Conservation (phyloP, 2,797 vertebrate species). For the Phyllotis vaccarum region DNA sequence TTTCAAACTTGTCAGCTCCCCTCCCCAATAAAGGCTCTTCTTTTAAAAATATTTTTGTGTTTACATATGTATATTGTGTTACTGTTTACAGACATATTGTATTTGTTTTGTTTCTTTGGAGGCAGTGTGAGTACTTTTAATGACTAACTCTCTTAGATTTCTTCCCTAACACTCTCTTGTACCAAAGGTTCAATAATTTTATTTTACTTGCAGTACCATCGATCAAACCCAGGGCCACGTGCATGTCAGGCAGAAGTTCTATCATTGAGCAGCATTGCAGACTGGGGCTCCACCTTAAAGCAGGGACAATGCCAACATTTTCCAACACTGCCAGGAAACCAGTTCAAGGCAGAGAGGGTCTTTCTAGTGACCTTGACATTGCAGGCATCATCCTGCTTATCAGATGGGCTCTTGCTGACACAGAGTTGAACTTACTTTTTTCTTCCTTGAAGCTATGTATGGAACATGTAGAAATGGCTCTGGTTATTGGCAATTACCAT, state of each 20-base stretch:
- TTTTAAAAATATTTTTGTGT: not conserved
- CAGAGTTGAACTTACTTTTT: slow-evolving; percentile 8
- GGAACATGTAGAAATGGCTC: not conserved
- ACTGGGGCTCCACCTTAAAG: not conserved
- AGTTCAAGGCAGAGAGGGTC: not conserved
- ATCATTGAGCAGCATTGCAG: not conserved
- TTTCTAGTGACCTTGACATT: slow-evolving; percentile 17
- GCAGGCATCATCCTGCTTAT: not conserved
- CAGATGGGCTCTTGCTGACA: not conserved
- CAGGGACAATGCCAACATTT: not conserved
- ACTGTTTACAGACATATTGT: not conserved
- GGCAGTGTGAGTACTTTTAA: not conserved
- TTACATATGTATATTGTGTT: not conserved
- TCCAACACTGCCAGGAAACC: not conserved
- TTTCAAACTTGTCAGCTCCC: not conserved
- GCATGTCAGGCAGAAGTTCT: not conserved
- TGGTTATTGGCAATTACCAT: not conserved
- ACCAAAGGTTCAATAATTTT: not conserved
- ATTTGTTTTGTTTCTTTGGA: slow-evolving; percentile 48
- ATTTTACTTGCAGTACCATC: not conserved
- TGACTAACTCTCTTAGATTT: not conserved
- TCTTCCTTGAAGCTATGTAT: not conserved
- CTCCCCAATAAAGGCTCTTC: not conserved
- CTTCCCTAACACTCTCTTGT: slow-evolving; percentile 18
- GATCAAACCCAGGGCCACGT: not conserved